Evolutionary conservation across 2,888 invertebrate species (phyloP), one percentile per base, ranked within the genome.

Genomic region (Ophraella communa): DNA sequence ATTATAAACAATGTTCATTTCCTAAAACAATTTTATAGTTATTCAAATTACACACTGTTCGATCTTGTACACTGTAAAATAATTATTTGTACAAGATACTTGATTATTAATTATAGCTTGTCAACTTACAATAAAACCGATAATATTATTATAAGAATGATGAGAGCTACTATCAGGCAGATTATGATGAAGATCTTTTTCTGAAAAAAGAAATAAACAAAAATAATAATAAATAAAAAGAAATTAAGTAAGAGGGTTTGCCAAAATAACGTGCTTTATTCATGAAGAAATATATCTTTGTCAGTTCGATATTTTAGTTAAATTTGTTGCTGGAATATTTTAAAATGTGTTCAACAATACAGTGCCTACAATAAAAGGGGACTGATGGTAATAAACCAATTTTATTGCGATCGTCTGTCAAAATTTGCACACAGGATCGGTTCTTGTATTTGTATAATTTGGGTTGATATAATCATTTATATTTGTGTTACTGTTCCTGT

Each of bases 101-200:
- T 63, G 52, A 47, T 53, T 52, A 30, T 55, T n/a, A n/a, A n/a
- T n/a, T n/a, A n/a, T n/a, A n/a, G n/a, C 51, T 44, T 66, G 45
- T 60, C 24, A 61, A 64, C 66, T 70, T 70, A 71, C 66, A 77
- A 71, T 61, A 68, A 66, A 65, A 76, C 76, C 70, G 85, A 83
- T 80, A 92, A 87, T 84, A 91, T 84, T 84, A 91, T 88, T 85
- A 89, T 87, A 85, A 91, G 87, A 85, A 92, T 88, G 85, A 89
- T 85, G 88, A 89, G 84, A 84, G 89, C 88, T 84, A 92, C 85
- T 83, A 88, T 85, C 85, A 92, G 87, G 89, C 93, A 92, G 87
- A 92, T 89, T 84, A 91, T 87, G 88, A 92, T 91, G 89, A 91
- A 88, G 88, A 93, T 90, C 88, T 91, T 90, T 91, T 92, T 93